Evolutionary conservation across 2,888 invertebrate genomes (phyloP), one percentile per base, ranked within the genome.

Genomic region (Homarus gammarus): DNA sequence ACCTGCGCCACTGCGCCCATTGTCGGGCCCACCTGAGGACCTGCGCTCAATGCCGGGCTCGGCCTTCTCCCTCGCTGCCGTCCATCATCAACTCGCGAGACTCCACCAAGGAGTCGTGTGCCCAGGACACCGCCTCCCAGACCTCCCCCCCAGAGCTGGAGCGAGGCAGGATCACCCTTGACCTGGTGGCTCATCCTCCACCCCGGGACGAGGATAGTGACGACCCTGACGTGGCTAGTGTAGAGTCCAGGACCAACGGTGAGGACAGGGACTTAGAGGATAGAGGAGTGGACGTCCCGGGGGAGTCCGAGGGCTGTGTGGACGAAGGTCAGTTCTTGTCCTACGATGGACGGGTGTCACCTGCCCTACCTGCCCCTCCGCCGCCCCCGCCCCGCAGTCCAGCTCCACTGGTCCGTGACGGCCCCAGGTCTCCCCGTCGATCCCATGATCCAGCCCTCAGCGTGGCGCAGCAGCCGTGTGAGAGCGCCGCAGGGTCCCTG

Each of bases 81-180:
- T 89, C 89, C 79, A 85, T 89, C 73, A 64, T 81, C 49, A 86
- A 64, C 51, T 81, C 85, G 27, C 40, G 87, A 51, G 85, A 85
- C 38, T 90, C 90, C 2, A 84, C 79, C 22, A 78, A 84, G 49
- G 89, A 84, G 78, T 79, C 84, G 12, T 81, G 89, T 51, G 90
- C 85, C 12, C 90, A 90, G 70, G 90, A 90, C 75, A 73, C 85
- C n/a, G 90, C 90, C 77, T 90, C 90, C 33, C 90, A 90, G 64
- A 90, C 90, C 27, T 90, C 90, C 22, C 90, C 90, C 15, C 79
- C 85, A 18, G 90, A 90, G 64, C 85, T 86, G 56, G 79, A 86
- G 10, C 73, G 90, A 27, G 77, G 73, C 44, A 81, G 86, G 68
- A 85, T 90, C 33, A 64, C 90, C 27, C 51, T 90, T 49, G 90